Base-by-base conservation (phyloP, 2,888 invertebrate species). In the Tetheella fluctuosa region DNA sequence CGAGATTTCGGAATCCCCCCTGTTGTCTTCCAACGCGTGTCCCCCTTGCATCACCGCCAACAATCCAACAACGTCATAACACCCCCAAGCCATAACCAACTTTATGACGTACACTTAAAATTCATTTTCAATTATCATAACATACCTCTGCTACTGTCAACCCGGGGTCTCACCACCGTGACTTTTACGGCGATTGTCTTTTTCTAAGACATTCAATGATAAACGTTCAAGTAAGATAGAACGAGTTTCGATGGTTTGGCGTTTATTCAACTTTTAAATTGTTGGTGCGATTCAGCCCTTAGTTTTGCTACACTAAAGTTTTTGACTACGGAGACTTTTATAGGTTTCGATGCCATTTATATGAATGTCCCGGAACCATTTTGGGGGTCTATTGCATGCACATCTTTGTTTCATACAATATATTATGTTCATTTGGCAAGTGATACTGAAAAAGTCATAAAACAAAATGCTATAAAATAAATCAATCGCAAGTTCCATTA, bases 1-100 rank as follows among this genome's bases (percentile, higher is more conserved):
- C 86, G 89, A 94, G 94, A 94, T 94, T 94, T 94, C 89, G 89
- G 91, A 84, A 85, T 86, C n/a, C 88, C 87, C 90, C 89, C 84
- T 83, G 83, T 82, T 83, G 86, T 82, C 84, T 83, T 82, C 77
- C 86, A 83, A 86, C 88, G 90, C 90, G 89, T 91, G 81, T 86
- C 89, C 92, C 90, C 89, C 89, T 88, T 88, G 86, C 86, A 88
- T 77, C 80, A 73, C 62, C 67, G 70, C 62, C 70, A 65, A 64
- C 71, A 69, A 70, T 71, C 79, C 81, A 68, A 83, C 76, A 88
- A 87, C 71, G 88, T 83, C 88, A 86, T 84, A 90, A 86, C 86
- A 79, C 80, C 85, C 84, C 70, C 81, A 74, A 76, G 71, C 78
- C 72, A 84, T 79, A 81, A 78, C 80, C 77, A 84, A 80, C 90